phyloP scores from a whole-genome alignment of 2,888 invertebrate species.

The Drosophila phalerata region DNA sequence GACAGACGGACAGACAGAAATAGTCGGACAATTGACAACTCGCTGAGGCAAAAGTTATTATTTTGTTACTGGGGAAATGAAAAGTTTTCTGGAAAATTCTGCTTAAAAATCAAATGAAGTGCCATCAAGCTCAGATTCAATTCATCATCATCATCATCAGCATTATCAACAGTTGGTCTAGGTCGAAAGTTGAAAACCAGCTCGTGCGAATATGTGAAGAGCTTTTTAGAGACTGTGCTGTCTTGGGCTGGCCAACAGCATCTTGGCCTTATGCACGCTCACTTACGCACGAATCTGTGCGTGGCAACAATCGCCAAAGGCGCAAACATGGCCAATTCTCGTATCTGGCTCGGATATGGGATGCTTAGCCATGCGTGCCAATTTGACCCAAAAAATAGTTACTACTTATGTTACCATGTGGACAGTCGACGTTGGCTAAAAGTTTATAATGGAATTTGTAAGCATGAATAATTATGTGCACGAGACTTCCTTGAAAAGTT shows the following conservation, averaged over 20 bases:
- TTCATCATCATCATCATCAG: conserved; percentile 31
- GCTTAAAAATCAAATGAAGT: conserved; percentile 47
- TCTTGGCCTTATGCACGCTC: conserved; percentile 54
- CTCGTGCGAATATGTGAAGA: conserved; percentile 56
- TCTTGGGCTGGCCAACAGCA: conserved; percentile 8
- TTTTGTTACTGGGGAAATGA: conserved; percentile 7
- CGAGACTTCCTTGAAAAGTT: conserved; percentile 22
- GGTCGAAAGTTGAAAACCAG: conserved; percentile 8
- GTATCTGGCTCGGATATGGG: neutral
- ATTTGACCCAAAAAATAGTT: conserved; percentile 21
- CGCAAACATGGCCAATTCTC: conserved; percentile 12
- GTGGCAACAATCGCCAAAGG: conserved; percentile 53
- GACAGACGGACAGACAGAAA: conserved; percentile 29
- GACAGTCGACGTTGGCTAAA: conserved; percentile 37
- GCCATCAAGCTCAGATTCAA: conserved; percentile 27
- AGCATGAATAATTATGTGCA: conserved; percentile 73
- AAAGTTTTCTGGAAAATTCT: conserved; percentile 14
- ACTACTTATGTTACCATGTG: conserved; percentile 19
- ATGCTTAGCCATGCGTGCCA: conserved; percentile 50
- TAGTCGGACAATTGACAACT: conserved; percentile 10
- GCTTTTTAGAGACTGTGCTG: neutral
- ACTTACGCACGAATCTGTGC: conserved; percentile 68
- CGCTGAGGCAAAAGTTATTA: conserved; percentile 18
- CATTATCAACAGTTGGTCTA: conserved; percentile 21
- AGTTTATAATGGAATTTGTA: conserved; percentile 76